Evolutionary conservation across 2,888 invertebrate species (phyloP), one percentile per base, ranked within the genome.

Genomic region (Frankliniella intonsa): DNA sequence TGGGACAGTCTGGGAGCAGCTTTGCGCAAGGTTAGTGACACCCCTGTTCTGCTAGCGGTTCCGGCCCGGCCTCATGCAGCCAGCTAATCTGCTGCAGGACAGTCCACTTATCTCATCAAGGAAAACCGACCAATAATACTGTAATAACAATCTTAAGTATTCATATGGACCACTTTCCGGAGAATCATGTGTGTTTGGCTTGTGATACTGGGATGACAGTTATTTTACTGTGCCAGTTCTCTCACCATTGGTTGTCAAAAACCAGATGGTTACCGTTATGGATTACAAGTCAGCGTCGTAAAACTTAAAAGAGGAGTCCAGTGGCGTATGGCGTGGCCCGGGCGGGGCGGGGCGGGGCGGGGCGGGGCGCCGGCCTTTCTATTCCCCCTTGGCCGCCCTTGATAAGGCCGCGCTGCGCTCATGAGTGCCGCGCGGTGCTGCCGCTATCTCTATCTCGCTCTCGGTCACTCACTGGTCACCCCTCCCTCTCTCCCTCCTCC

Each of bases 21-120:
- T 22, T 76, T 1, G 69, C 22, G 25, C 69, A 76, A 76, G 69
- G 69, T 76, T 76, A 76, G 69, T 76, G 69, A 76, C 25, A 76
- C 25, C 25, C 25, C 69, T 25, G 22, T 82, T 51, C 49, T 81
- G 80, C 76, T 49, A 81, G 12, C 50, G 80, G 62, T 55, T 38
- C n/a, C 19, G 62, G 17, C 62, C 62, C n/a, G n/a, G 19, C 17
- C n/a, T 7, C n/a, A 14, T 8, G 17, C 12, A 17, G 17, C 17
- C 5, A 14, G 55, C 55, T 17, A n/a, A 17, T 62, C 14, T 14
- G 7, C n/a, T 7, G 17, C 62, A 14, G 7, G 62, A 17, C 7
- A 1, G 62, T 17, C n/a, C 62, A 11, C 14, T 62, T n/a, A 19
- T 62, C n/a, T 17, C n/a, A 17, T 17, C 14, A 10, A 7, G 0